phyloP scores from a whole-genome alignment of 1,140 invertebrate genomes.

The Oryzaephilus surinamensis region DNA sequence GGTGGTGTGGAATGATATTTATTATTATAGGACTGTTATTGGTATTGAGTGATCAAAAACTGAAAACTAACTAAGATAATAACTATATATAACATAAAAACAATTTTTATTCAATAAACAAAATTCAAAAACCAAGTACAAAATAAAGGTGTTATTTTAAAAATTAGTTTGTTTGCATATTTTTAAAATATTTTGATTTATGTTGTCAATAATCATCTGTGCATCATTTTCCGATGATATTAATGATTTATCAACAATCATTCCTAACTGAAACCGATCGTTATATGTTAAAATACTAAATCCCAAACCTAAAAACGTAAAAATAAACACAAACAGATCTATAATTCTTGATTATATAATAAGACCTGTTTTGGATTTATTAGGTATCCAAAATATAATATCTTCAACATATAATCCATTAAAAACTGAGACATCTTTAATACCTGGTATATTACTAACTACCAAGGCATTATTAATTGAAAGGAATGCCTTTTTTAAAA shows the following conservation, averaged over 20 bases:
- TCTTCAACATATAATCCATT: background rate
- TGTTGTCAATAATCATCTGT: conserved; percentile 4
- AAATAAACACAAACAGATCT: background rate
- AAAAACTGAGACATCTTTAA: background rate
- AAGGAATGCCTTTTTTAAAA: background rate
- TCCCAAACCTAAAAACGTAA: conserved; percentile 1
- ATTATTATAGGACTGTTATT: conserved; percentile 16
- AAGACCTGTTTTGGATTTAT: background rate
- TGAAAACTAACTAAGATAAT: no score
- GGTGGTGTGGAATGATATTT: conserved; percentile 20
- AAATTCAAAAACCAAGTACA: no score
- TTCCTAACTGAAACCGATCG: conserved; percentile 5
- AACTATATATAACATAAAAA: no score
- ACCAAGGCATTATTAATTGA: background rate
- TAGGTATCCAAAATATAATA: background rate
- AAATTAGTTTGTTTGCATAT: no score
- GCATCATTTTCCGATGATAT: background rate
- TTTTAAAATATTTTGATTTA: conserved; percentile 1
- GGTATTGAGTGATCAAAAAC: conserved; percentile 10
- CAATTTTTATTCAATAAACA: no score
- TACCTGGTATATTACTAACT: background rate
- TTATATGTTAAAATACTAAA: conserved; percentile 5
- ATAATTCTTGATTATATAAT: background rate
- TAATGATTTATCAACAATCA: conserved; percentile 3
- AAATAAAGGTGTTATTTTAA: no score